These are phyloP conservation scores for Panthera tigris DNA, from an alignment of 2,113 vertebrate genomes.

Conservation along the genomic window DNA sequence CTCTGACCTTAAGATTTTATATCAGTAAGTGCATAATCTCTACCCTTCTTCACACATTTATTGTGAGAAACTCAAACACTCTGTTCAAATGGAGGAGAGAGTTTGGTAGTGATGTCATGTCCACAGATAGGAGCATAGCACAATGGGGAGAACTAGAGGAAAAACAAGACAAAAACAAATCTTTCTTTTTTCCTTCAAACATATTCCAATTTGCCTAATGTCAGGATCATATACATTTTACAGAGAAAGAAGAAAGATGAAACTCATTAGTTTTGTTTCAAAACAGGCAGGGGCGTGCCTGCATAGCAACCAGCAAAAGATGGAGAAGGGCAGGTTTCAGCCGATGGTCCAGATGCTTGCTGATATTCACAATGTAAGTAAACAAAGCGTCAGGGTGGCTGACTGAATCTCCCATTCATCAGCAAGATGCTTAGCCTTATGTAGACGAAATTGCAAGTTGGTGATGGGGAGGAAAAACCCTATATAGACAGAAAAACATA, in stretches of 20 bases:
- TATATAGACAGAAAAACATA: background rate
- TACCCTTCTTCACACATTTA: background rate
- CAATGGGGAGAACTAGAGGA: background rate
- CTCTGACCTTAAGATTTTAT: background rate
- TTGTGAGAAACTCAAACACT: background rate
- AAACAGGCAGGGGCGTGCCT: background rate
- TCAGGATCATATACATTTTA: background rate
- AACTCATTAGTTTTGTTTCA: constrained; percentile 39
- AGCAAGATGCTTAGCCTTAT: background rate
- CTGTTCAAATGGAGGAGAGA: background rate
- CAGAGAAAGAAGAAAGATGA: constrained; percentile 26
- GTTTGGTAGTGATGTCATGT: background rate
- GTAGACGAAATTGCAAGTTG: background rate
- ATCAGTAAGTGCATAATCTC: background rate
- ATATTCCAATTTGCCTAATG: background rate
- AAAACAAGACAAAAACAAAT: background rate
- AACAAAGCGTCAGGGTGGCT: background rate
- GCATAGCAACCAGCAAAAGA: constrained; percentile 26
- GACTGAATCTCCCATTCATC: background rate
- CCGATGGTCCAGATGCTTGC: background rate
- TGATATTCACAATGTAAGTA: background rate
- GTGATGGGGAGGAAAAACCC: background rate
- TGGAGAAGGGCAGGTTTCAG: background rate
- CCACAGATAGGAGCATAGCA: background rate
- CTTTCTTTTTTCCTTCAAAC: background rate